Evolutionary conservation across 2,113 vertebrate genomes (phyloP).

Genomic region (Stictonetta naevosa): DNA sequence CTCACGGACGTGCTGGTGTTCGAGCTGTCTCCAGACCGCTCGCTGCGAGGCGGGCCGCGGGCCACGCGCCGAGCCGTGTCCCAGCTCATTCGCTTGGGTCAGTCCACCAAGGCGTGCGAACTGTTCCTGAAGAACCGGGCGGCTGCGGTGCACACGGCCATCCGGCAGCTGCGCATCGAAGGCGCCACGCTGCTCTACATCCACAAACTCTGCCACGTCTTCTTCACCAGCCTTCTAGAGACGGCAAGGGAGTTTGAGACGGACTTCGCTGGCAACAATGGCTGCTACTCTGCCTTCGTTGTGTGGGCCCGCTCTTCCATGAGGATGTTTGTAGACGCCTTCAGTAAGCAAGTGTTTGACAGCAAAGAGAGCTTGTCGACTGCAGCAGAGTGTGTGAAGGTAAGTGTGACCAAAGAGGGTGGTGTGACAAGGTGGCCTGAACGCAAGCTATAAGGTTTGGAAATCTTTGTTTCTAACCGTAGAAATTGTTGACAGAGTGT

Average conservation of each 20-base stretch:
- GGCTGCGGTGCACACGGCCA: conserved; percentile 91
- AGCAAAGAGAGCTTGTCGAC: conserved; percentile 98
- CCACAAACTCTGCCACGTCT: conserved; percentile 97
- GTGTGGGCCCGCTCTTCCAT: conserved; percentile 95
- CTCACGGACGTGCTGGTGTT: conserved; percentile 96
- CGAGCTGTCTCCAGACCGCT: conserved; percentile 93
- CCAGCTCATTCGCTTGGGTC: conserved; percentile 92
- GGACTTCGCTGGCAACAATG: conserved; percentile 91
- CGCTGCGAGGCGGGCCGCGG: conserved; percentile 90
- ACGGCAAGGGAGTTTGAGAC: conserved; percentile 95
- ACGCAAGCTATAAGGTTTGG: background rate
- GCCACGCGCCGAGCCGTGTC: conserved; percentile 95
- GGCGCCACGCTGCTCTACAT: conserved; percentile 97
- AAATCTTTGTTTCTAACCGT: background rate
- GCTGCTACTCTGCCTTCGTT: conserved; percentile 96
- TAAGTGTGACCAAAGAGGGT: background rate
- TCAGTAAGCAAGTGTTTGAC: conserved; percentile 98
- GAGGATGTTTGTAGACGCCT: conserved; percentile 96
- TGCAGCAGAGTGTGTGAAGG: conserved; percentile 93
- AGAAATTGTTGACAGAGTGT: background rate
- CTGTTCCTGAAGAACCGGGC: conserved; percentile 95
- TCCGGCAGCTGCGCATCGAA: conserved; percentile 95
- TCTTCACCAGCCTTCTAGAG: conserved; percentile 95
- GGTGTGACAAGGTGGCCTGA: background rate
- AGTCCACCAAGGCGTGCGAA: conserved; percentile 96